Percentiles rank a stretch among this genome's conserved stretches.
These are phyloP conservation scores for Turritopsis rubra DNA, from an alignment of 30 jellyfish, hydroid and myxozoan genomes.

Conservation along the genomic window DNA sequence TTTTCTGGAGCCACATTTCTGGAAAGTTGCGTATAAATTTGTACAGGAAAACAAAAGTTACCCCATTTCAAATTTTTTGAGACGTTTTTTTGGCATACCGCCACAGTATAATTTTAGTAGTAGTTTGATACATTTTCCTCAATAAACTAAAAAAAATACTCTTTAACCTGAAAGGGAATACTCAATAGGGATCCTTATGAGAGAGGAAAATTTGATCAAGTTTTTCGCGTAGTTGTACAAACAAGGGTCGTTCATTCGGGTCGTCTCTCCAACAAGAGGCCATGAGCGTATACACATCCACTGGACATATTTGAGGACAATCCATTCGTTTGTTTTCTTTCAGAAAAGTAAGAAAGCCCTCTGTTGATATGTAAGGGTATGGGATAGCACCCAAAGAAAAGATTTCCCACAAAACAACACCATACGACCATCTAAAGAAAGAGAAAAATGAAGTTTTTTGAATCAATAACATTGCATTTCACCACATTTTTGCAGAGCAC, in stretches of 20 bases:
- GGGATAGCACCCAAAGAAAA: background rate
- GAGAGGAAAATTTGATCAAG: background rate
- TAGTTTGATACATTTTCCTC: too few species aligned
- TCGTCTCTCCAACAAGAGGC: background rate
- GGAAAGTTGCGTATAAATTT: too few species aligned
- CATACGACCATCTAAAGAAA: background rate
- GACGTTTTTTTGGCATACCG: too few species aligned
- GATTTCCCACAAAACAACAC: background rate
- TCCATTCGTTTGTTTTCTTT: background rate
- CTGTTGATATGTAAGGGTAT: background rate
- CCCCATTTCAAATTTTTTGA: too few species aligned
- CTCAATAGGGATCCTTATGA: background rate
- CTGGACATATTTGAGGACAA: background rate
- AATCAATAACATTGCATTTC: background rate
- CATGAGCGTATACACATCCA: background rate
- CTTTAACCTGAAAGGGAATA: background rate
- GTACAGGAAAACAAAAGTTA: too few species aligned
- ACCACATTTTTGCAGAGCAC: background rate
- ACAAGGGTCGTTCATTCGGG: background rate
- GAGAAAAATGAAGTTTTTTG: background rate
- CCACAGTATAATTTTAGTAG: too few species aligned
- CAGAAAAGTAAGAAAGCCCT: background rate
- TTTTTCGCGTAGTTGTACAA: background rate
- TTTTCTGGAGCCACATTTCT: too few species aligned
- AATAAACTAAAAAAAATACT: too few species aligned